A percentile compares a stretch with the other conserved stretches of the same genome.
Evolutionary conservation across 2,113 vertebrate genomes (phyloP).

Genomic region (Equus quagga): DNA sequence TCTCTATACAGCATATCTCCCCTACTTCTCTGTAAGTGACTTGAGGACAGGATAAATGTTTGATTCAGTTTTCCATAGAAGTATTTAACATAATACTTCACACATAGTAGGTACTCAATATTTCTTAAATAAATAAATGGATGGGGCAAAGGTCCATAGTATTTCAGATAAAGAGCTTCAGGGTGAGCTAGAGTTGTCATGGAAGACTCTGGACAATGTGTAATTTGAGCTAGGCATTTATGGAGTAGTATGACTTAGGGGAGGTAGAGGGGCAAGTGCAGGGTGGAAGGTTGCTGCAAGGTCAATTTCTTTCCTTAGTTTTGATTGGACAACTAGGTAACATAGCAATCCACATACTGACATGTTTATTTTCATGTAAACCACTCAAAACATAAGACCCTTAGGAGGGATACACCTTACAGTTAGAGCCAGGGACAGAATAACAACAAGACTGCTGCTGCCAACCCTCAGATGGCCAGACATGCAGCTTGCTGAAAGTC

Average conservation of each 20-base stretch:
- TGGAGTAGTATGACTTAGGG: background rate
- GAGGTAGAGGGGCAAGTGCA: fast-evolving
- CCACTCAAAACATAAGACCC: background rate
- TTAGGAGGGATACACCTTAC: background rate
- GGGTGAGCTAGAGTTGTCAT: background rate
- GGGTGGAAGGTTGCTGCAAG: background rate
- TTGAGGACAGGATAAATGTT: background rate
- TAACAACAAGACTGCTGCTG: background rate
- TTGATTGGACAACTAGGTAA: background rate
- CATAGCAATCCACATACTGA: background rate
- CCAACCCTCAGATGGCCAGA: background rate
- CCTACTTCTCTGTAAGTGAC: background rate
- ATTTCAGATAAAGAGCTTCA: background rate
- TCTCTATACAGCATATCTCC: background rate
- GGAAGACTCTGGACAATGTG: background rate
- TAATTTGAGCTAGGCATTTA: background rate
- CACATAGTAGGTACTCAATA: background rate
- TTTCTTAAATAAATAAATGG: background rate
- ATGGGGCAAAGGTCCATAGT: background rate
- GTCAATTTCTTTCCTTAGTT: background rate
- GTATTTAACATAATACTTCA: background rate
- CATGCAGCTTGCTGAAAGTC: background rate
- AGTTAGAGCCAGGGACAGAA: background rate
- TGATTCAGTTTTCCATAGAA: background rate
- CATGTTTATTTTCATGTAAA: background rate